Evolutionary conservation across 2,797 vertebrate genomes (phyloP).

Genomic region (Apogon talboti): DNA sequence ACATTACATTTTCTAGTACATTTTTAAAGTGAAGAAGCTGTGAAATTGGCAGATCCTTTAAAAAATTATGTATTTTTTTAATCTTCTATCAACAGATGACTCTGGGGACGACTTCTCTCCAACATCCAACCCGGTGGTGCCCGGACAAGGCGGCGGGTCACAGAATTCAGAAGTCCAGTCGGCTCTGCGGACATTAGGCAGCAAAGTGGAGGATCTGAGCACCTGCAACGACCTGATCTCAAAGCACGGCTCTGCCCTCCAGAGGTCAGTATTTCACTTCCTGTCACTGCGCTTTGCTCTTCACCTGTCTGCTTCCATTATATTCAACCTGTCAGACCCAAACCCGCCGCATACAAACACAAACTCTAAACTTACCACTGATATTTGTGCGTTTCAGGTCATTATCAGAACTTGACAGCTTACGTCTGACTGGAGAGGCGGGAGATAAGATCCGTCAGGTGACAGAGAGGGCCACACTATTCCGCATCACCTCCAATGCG

Average conservation of each 20-base stretch:
- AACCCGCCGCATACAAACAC: rapidly evolving
- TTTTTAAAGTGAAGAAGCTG: not conserved
- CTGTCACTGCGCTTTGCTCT: not conserved
- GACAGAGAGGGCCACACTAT: slow-evolving; percentile 94
- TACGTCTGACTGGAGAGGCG: slow-evolving; percentile 91
- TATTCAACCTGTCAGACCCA: not conserved
- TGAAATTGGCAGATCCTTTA: not conserved
- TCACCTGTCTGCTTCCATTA: not conserved
- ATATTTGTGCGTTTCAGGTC: slow-evolving; percentile 83
- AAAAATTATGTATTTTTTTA: not conserved
- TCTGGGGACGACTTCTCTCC: slow-evolving; percentile 92
- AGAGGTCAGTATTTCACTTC: slow-evolving; percentile 80
- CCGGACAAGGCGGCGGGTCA: slow-evolving; percentile 76
- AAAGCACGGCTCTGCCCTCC: slow-evolving; percentile 96
- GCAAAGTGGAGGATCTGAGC: slow-evolving; percentile 96
- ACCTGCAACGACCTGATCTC: slow-evolving; percentile 97
- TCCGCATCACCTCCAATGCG: slow-evolving; percentile 97
- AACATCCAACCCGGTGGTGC: slow-evolving; percentile 77
- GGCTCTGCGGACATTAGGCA: slow-evolving; percentile 90
- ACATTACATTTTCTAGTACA: not conserved
- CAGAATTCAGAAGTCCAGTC: slow-evolving; percentile 96
- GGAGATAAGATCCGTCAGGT: slow-evolving; percentile 97
- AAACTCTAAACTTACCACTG: not conserved
- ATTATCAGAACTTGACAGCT: slow-evolving; percentile 93
- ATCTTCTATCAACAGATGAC: slow-evolving; percentile 84